Evolutionary conservation across 1,140 invertebrate genomes (phyloP).

Genomic region (Sycophaga agraensis): DNA sequence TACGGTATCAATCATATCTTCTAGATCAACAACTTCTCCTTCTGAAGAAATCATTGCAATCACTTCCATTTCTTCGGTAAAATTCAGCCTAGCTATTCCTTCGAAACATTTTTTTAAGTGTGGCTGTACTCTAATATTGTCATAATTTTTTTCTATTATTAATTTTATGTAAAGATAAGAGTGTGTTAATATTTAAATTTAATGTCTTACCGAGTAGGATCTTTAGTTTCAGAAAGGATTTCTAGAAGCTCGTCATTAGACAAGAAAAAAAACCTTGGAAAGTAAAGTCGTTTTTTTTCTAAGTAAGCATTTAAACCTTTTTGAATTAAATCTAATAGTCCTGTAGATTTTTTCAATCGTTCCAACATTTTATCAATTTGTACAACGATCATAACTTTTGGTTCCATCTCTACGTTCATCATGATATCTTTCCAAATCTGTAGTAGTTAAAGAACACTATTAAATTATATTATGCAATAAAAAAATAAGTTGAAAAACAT

Average conservation of each 20-base stretch:
- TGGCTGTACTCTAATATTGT: slow-evolving; percentile 78
- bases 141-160: not conserved
- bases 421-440: slow-evolving; percentile 92
- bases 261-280: slow-evolving; percentile 95
- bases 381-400: slow-evolving; percentile 80
- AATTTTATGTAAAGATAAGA: too few species aligned
- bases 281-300: slow-evolving; percentile 93
- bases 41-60: slow-evolving; percentile 89
- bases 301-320: slow-evolving; percentile 92
- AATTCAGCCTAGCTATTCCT: slow-evolving; percentile 83
- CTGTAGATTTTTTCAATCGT: slow-evolving; percentile 85
- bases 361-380: slow-evolving; percentile 94
- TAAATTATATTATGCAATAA: not conserved
- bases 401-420: slow-evolving; percentile 78
- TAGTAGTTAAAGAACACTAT: not conserved
- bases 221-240: slow-evolving; percentile 95
- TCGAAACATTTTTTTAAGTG: slow-evolving; percentile 97
- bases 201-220: slow-evolving; percentile 76
- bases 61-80: slow-evolving; percentile 85
- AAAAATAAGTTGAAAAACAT: too few species aligned
- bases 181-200: too few species aligned
- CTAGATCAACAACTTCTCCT: slow-evolving; percentile 78
- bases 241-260: slow-evolving; percentile 96
- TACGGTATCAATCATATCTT: slow-evolving; percentile 80
- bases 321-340: slow-evolving; percentile 84